Base-by-base conservation (phyloP, 2,888 invertebrate genomes). In the Willowsia nigromaculata region DNA sequence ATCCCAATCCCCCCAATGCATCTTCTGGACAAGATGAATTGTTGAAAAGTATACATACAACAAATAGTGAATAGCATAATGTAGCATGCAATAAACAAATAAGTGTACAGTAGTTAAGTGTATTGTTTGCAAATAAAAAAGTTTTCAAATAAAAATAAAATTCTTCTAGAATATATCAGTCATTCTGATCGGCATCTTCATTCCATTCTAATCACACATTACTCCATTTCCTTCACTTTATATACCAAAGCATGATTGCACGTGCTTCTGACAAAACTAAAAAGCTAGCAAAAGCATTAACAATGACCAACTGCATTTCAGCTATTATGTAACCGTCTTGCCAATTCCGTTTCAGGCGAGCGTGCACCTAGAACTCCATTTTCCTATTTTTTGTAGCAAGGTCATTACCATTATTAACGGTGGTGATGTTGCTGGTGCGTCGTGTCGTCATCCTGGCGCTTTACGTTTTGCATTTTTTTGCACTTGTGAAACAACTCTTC, bases 331-430 rank as follows among this genome's bases (percentile, higher is more conserved):
- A 53, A 37, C 18, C 27, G 2, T 33, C 11, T 71, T 71, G 68
- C 27, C 68, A 71, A 65, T 71, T 71, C 43, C 43, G 71, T 71
- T 71, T 71, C 71, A 71, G 71, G 71, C 71, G n/a, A 71, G 25
- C 71, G 71, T 71, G 71, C 71, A 43, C 71, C 71, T 33, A 71
- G 25, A 43, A 43, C 43, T 71, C 71, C 43, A 71, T 43, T 43
- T 71, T 25, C 71, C 71, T 71, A 71, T 7, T 71, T 43, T 43
- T 43, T 43, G 33, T 71, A 43, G 43, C 71, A 71, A 71, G 71
- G 71, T 71, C 71, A 71, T 71, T 71, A 71, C 15, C 71, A 43
- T 71, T 25, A 71, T 71, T 71, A 71, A 43, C 43, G 5, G 18
- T 33, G 33, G 13, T 18, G 40, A 1, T 18, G 59, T 15, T 11